Evolutionary conservation across 1,140 invertebrate species (phyloP), one percentile per base, ranked within the genome.

Genomic region (Medauroidea extradentata): DNA sequence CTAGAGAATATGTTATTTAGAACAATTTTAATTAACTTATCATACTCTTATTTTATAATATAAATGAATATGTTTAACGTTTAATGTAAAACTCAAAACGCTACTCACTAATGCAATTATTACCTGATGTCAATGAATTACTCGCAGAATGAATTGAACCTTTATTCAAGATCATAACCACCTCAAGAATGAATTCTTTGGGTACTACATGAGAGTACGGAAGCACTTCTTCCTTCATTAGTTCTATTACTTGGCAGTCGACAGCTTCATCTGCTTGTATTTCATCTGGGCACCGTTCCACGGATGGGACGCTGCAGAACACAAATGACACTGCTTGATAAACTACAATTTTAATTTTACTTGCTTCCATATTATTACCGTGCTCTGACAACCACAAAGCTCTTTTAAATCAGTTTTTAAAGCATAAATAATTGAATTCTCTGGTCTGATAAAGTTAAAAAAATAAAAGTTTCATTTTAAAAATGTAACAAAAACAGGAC

Each of bases 101-200:
- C n/a, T n/a, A n/a, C n/a, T n/a, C n/a, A n/a, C 29, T 7, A 34
- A 34, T 34, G 29, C 29, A 34, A 34, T 11, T 34, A 34, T 34
- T 34, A 34, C 29, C 29, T 34, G 29, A 34, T 34, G 81, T 83
- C 11, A 69, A 66, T 16, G 74, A 29, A 48, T 63, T 72, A 48
- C 83, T 83, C 2, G 90, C 87, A n/a, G 90, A 90, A 77, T 96
- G 92, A 69, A 97, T 93, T 13, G 95, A 96, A 0, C 94, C 96
- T 69, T 89, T 88, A 73, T 97, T 96, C 19, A 98, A 80, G 39
- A 98, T 81, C 66, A 92, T 86, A 57, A 98, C 91, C 44, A 95
- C 84, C 71, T 88, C 83, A 63, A 92, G 81, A 58, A 96, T 86
- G 74, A 96, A 96, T 62, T 92, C 87, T 71, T 88, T 85, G 18